These are phyloP conservation scores for Patiria pectinifera DNA, from an alignment of 53 echinoderm and acorn worm species.

Conservation along the genomic window DNA sequence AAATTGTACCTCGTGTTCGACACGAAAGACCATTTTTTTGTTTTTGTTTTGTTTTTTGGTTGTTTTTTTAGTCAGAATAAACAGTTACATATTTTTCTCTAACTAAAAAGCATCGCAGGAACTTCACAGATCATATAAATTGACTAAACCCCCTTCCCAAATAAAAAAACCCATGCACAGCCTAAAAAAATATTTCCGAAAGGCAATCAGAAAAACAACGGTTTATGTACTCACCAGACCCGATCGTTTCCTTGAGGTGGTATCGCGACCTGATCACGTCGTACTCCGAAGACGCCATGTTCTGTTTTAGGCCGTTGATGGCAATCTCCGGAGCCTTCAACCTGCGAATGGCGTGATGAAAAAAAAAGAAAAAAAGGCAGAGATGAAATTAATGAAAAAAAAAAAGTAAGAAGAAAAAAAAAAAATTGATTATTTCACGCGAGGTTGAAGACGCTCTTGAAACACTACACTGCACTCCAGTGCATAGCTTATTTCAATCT, in stretches of 20 bases:
- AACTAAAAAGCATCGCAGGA: no score
- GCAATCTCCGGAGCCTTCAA: slow-evolving; percentile 96
- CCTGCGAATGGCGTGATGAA: slow-evolving; percentile 57
- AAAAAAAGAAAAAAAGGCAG: neutral
- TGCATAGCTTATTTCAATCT: neutral
- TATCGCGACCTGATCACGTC: slow-evolving; percentile 84
- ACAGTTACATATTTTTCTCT: no score
- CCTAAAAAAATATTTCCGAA: no score
- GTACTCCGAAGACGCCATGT: slow-evolving; percentile 74
- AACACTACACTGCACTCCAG: neutral
- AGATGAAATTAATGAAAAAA: neutral
- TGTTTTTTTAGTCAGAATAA: no score
- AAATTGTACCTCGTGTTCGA: no score
- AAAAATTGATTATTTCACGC: neutral
- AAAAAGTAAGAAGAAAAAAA: neutral
- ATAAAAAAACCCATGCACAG: no score
- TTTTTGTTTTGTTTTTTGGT: no score
- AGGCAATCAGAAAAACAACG: neutral
- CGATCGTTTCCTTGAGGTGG: slow-evolving; percentile 96
- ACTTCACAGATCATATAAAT: no score
- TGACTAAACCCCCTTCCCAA: no score
- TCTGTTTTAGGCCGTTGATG: slow-evolving; percentile 91
- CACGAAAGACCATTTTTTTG: no score
- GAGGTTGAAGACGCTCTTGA: neutral
- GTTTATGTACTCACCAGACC: slow-evolving; percentile 76